Base-by-base conservation (phyloP, 2,797 vertebrate species). In the Leptatherina wallacei region DNA sequence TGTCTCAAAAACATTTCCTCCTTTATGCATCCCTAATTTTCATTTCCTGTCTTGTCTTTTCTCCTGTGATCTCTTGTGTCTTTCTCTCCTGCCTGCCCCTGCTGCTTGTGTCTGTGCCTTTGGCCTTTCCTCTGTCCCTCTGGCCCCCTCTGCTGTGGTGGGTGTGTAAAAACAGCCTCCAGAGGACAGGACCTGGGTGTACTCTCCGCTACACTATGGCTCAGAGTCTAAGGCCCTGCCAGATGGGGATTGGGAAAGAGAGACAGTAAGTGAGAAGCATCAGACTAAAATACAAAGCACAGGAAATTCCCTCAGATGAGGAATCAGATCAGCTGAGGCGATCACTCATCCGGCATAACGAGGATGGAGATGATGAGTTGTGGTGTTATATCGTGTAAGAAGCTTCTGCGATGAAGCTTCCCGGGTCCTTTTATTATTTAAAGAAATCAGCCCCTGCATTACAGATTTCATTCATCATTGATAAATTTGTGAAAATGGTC, bases 171-270 rank as follows among this genome's bases (percentile, higher is more conserved):
- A 84, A 85, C 96, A 98, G 96, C 97, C 97, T 94, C 96, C 95
- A 90, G 98, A 99, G 82, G 98, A 99, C 94, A 96, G 95, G 95
- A 98, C 96, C 95, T 99, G 98, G 98, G 97, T 99, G 92, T 99
- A 99, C 94, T 99, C 98, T 94, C 98, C 98, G 73, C 96, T 99
- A 91, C 98, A 99, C 95, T 98, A 96, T 97, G 96, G 95, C 90
- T 88, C 96, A 89, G 97, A 96, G 86, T 94, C 95, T 92, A 96
- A 94, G 91, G 94, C 95, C 88, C 94, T 96, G 94, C 96, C 97
- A 86, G 96, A 97, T 94, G 96, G 96, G 80, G 92, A 95, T 88
- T 93, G 91, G 93, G 96, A 98, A 95, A 96, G 95, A 87, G 96
- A 98, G 95, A 98, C 97, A 95, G 98, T 99, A 98, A 99, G 98